Percentiles rank a stretch among this genome's conserved stretches.
Conservation (phyloP, 2,113 vertebrate species). For the Rhinolophus ferrumequinum region DNA sequence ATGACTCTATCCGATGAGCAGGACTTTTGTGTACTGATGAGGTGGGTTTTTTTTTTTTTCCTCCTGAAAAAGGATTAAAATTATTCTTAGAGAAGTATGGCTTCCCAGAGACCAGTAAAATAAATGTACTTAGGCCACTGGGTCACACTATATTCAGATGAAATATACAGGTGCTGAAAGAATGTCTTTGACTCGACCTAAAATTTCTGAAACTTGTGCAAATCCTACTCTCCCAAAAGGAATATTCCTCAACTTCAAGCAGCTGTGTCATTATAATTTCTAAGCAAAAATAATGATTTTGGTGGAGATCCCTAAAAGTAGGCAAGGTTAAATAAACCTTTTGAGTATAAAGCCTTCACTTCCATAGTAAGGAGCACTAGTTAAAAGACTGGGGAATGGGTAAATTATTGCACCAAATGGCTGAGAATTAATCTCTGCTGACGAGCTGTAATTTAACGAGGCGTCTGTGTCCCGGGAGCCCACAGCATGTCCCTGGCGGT, state of each 20-base stretch:
- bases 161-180: slow-evolving; percentile 27
- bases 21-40: slow-evolving; percentile 58
- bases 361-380: slow-evolving; percentile 82
- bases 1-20: slow-evolving; percentile 37
- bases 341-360: slow-evolving; percentile 83
- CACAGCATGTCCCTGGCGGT: slow-evolving; percentile 88
- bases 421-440: slow-evolving; percentile 91
- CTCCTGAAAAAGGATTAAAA: slow-evolving; percentile 67
- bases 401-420: slow-evolving; percentile 92
- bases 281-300: slow-evolving; percentile 80
- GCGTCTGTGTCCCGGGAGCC: slow-evolving; percentile 91
- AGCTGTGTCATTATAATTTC: slow-evolving; percentile 77
- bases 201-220: slow-evolving; percentile 46
- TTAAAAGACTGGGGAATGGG: slow-evolving; percentile 89
- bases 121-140: slow-evolving; percentile 22
- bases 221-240: slow-evolving; percentile 56
- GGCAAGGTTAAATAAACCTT: slow-evolving; percentile 86
- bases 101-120: slow-evolving; percentile 24
- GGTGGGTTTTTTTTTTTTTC: background rate
- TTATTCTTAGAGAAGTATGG: slow-evolving; percentile 36
- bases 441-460: slow-evolving; percentile 90
- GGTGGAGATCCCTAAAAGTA: slow-evolving; percentile 76
- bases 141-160: background rate
- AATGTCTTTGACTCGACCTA: slow-evolving; percentile 5
- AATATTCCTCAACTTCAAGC: slow-evolving; percentile 73